Evolutionary conservation across 2,113 vertebrate genomes (phyloP).

Genomic region (Lophochroa leadbeateri): DNA sequence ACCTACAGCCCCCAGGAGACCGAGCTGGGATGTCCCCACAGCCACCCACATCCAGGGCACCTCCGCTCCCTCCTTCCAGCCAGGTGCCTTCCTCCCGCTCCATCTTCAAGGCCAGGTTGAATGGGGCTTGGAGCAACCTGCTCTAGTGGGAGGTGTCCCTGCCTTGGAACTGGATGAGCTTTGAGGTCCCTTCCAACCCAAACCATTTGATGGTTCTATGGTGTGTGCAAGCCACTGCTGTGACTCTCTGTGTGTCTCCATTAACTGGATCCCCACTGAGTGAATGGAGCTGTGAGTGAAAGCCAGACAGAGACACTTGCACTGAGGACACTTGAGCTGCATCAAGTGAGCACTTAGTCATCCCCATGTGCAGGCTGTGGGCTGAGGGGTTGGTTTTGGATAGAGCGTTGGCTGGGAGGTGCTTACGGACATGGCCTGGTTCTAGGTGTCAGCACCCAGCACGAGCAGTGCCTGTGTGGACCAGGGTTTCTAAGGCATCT

Average conservation of each 20-base stretch:
- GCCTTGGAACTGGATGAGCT: not conserved
- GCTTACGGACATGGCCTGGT: not conserved
- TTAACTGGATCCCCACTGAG: rapidly evolving
- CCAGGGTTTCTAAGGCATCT: not conserved
- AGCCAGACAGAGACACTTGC: not conserved
- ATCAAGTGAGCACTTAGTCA: not conserved
- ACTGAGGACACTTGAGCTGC: not conserved
- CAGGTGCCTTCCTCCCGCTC: not conserved
- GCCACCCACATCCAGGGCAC: not conserved
- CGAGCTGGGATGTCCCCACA: not conserved
- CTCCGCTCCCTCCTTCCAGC: rapidly evolving
- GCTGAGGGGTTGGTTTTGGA: not conserved
- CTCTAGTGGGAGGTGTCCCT: not conserved
- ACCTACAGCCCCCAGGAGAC: rapidly evolving
- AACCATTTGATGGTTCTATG: not conserved
- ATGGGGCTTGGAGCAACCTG: not conserved
- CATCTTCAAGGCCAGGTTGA: not conserved
- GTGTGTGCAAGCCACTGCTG: not conserved
- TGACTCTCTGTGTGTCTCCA: not conserved
- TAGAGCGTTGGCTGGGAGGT: not conserved
- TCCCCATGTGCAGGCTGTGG: not conserved
- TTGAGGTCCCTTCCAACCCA: not conserved
- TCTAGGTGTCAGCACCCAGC: not conserved
- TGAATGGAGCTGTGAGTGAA: not conserved
- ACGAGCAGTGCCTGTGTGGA: rapidly evolving